Conservation (phyloP, 1,140 invertebrate genomes). For the Drepana arcuata region DNA sequence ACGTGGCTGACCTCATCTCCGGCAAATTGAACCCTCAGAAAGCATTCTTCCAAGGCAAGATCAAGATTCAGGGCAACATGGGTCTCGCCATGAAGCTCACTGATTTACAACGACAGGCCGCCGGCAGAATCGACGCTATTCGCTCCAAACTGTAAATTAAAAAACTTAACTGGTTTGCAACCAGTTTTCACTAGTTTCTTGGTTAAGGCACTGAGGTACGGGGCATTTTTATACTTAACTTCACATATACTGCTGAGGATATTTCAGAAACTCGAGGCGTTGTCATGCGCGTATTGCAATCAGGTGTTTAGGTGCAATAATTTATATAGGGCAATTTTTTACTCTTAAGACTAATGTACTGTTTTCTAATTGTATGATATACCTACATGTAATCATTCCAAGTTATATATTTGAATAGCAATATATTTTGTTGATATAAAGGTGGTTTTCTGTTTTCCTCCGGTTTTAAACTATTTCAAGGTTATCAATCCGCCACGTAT, state of each 20-base stretch:
- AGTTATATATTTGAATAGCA: no score
- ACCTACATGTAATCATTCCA: no score
- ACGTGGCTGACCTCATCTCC: constrained; percentile 88
- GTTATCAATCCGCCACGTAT: no score
- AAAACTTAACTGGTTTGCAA: constrained; percentile 14
- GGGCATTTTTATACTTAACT: constrained; percentile 31
- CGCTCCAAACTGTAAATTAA: constrained; percentile 80
- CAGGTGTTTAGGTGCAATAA: neutral
- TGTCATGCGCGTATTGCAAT: neutral
- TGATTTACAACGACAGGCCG: constrained; percentile 83
- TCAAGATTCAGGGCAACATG: constrained; percentile 97
- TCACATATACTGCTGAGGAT: no score
- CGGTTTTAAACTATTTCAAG: no score
- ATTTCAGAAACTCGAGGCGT: neutral
- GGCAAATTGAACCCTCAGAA: constrained; percentile 95
- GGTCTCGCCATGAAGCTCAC: constrained; percentile 95
- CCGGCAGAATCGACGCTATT: constrained; percentile 80
- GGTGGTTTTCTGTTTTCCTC: no score
- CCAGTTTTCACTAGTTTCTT: constrained; percentile 14
- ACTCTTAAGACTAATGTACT: no score
- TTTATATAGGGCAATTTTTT: constrained; percentile 5
- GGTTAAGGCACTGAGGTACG: constrained; percentile 27
- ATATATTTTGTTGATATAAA: no score
- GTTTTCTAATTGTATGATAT: no score
- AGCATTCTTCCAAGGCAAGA: constrained; percentile 97